Evolutionary conservation across 2,113 vertebrate species (phyloP).

Genomic region (Hippocampus abdominalis): DNA sequence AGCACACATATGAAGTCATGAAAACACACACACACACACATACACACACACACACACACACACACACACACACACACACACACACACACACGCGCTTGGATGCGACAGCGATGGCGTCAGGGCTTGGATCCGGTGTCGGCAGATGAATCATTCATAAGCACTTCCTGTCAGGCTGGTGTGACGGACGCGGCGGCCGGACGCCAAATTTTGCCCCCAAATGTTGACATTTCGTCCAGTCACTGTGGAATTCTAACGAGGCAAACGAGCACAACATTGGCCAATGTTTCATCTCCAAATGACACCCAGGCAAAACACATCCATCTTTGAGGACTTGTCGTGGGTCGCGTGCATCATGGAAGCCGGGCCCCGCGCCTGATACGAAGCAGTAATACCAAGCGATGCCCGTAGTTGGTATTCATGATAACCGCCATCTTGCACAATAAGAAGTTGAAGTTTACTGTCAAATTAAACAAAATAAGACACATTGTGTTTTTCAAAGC

Average conservation of each 20-base stretch:
- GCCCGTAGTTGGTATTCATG: too few relatives aligned
- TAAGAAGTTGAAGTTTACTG: too few relatives aligned
- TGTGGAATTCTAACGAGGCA: constrained; percentile 16
- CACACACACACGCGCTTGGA: constrained; percentile 13
- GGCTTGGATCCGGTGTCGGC: constrained; percentile 24
- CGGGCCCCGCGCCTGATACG: not conserved
- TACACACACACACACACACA: not conserved
- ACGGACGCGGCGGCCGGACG: constrained; percentile 62
- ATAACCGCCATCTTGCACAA: too few relatives aligned
- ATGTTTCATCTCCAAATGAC: not conserved
- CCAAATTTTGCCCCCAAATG: constrained; percentile 43
- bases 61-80: not conserved
- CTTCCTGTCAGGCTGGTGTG: constrained; percentile 50
- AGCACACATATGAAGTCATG: constrained; percentile 11
- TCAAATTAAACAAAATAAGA: too few relatives aligned
- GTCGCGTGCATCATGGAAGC: not conserved
- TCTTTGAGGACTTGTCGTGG: not conserved
- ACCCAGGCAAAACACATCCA: not conserved
- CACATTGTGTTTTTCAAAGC: too few relatives aligned
- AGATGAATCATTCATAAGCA: constrained; percentile 65
- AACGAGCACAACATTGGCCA: not conserved
- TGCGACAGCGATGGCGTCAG: constrained; percentile 8
- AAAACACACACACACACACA: not conserved
- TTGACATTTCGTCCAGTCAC: constrained; percentile 33
- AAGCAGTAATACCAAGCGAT: not conserved